phyloP scores from a whole-genome alignment of 2,113 vertebrate genomes.

The Phalacrocorax aristotelis region DNA sequence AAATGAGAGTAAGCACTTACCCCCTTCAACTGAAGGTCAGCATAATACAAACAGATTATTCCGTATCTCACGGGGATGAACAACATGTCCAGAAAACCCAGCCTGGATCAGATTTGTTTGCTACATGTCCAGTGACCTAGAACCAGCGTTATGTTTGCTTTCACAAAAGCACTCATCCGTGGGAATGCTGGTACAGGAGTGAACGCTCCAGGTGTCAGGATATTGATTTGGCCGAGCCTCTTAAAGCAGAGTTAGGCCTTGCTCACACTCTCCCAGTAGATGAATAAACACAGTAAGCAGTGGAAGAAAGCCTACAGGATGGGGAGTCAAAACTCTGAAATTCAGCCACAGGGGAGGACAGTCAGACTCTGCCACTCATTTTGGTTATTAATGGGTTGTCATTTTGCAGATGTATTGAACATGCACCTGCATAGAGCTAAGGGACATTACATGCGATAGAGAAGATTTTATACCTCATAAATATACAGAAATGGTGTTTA shows the following conservation, averaged over 20 bases:
- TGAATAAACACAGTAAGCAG: background rate
- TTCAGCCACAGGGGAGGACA: background rate
- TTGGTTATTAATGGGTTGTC: fast-evolving
- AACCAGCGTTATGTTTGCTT: background rate
- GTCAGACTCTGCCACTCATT: background rate
- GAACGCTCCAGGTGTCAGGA: background rate
- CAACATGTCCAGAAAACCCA: background rate
- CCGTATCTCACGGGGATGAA: background rate
- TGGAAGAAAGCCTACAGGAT: background rate
- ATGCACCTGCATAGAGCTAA: background rate
- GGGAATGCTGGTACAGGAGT: background rate
- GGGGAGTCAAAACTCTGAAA: background rate
- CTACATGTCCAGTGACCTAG: background rate
- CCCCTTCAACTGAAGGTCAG: background rate
- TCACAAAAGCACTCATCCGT: background rate
- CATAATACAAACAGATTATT: background rate
- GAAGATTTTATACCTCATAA: background rate
- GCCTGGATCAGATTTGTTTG: background rate
- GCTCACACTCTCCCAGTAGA: background rate
- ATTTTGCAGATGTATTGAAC: background rate
- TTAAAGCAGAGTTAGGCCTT: background rate
- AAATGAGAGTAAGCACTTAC: background rate
- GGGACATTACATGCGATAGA: too few species aligned
- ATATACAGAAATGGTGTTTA: background rate
- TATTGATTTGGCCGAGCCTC: background rate